phyloP scores from a whole-genome alignment of 2,797 vertebrate genomes.

The Brotula barbata region DNA sequence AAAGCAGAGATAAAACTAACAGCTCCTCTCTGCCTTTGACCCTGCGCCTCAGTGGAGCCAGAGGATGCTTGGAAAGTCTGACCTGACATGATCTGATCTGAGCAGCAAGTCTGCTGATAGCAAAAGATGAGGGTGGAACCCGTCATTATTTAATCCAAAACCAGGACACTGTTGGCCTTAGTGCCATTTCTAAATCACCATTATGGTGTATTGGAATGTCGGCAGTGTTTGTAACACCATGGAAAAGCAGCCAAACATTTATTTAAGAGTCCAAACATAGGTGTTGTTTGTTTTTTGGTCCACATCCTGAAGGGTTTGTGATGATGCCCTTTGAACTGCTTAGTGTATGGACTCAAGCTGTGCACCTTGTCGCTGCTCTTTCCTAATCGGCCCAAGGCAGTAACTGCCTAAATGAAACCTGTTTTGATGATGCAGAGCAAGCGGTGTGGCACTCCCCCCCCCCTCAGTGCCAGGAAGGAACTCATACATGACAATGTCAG shows the following conservation, averaged over 20 bases:
- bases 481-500: conserved; percentile 38
- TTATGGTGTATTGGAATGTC: neutral
- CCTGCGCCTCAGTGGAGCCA: conserved; percentile 22
- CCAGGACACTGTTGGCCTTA: neutral
- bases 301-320: conserved; percentile 38
- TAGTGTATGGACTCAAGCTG: conserved; percentile 4
- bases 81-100: conserved; percentile 25
- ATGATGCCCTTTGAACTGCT: conserved; percentile 47
- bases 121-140: conserved; percentile 4
- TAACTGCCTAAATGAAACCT: conserved; percentile 52
- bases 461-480: conserved; percentile 8
- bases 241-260: conserved; percentile 10
- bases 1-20: conserved; percentile 55
- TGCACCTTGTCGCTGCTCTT: conserved; percentile 29
- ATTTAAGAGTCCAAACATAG: conserved; percentile 38
- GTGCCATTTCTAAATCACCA: conserved; percentile 1
- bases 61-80: conserved; percentile 28
- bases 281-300: conserved; percentile 45
- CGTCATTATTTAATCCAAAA: neutral
- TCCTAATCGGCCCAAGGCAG: conserved; percentile 54
- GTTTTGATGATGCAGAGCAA: conserved; percentile 59
- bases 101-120: conserved; percentile 23
- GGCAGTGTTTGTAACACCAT: neutral
- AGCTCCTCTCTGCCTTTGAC: conserved; percentile 13
- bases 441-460: conserved; percentile 33